A percentile compares a stretch with the other conserved stretches of the same genome.
Conservation (phyloP, 2,797 vertebrate species). For the Thripadectes ignobilis region DNA sequence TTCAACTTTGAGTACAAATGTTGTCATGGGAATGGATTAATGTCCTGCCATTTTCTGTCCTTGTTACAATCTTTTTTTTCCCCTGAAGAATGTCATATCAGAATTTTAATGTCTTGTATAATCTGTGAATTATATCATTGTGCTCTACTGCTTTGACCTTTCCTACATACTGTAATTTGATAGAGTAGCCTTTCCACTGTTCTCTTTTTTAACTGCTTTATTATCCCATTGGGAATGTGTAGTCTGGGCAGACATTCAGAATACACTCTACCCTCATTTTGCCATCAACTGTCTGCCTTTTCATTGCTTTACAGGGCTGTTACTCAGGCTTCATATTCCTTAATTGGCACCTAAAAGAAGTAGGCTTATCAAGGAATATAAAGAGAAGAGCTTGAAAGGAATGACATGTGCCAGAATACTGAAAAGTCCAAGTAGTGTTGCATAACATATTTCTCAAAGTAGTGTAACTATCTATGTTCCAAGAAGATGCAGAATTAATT, state of each 20-base stretch:
- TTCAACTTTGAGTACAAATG: constrained; percentile 39
- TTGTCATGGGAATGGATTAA: constrained; percentile 60
- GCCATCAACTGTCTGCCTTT: constrained; percentile 1
- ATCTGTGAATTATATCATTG: constrained; percentile 77
- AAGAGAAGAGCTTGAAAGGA: background rate
- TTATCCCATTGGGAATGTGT: constrained; percentile 56
- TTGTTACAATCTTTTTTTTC: constrained; percentile 63
- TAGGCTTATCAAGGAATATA: background rate
- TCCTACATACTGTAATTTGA: constrained; percentile 74
- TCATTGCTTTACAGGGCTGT: constrained; percentile 24
- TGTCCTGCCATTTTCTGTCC: constrained; percentile 55
- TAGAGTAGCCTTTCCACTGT: constrained; percentile 67
- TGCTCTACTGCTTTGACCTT: constrained; percentile 78
- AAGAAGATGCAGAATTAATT: background rate
- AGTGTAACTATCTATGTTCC: background rate
- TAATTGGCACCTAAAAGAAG: constrained; percentile 51
- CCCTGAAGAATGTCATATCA: constrained; percentile 58
- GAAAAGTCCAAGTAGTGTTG: background rate
- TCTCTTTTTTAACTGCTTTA: constrained; percentile 72
- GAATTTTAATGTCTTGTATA: constrained; percentile 75
- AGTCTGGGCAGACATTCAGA: constrained; percentile 59
- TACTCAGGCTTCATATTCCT: constrained; percentile 2
- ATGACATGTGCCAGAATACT: background rate
- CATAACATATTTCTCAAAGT: background rate
- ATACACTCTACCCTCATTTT: constrained; percentile 43